These are phyloP conservation scores for Calliscelio sp. DNA, from an alignment of 2,888 invertebrate genomes.

Conservation along the genomic window DNA sequence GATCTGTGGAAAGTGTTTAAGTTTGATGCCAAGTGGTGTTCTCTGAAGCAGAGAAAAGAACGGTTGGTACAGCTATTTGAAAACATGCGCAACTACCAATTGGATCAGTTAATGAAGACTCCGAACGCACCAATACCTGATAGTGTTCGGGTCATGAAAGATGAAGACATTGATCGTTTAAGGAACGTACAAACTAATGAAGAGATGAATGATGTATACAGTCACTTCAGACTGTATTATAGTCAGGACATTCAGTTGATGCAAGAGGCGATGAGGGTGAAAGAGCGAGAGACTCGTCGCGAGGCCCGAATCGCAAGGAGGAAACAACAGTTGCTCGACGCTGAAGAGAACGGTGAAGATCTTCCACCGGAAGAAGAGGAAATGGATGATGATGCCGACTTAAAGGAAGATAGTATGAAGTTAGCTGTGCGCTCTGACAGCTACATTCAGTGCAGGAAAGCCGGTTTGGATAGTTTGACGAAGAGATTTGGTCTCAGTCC, in stretches of 20 bases:
- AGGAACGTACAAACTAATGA: constrained; percentile 93
- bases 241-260: constrained; percentile 93
- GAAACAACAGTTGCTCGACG: constrained; percentile 87
- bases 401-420: constrained; percentile 90
- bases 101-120: constrained; percentile 91
- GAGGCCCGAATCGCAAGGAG: constrained; percentile 87
- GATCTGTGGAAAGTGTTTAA: constrained; percentile 99
- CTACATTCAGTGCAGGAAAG: constrained; percentile 94
- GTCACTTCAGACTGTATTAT: constrained; percentile 97
- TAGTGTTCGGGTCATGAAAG: constrained; percentile 92
- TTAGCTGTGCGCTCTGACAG: constrained; percentile 95
- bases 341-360: constrained; percentile 89
- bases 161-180: constrained; percentile 94
- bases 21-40: constrained; percentile 98
- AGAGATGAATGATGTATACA: constrained; percentile 96
- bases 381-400: constrained; percentile 85
- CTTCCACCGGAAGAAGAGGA: constrained; percentile 87
- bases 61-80: constrained; percentile 93
- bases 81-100: constrained; percentile 96
- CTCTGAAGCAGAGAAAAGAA: constrained; percentile 93
- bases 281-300: constrained; percentile 89
- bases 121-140: constrained; percentile 95
- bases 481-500: constrained; percentile 97
- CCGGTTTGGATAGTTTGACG: constrained; percentile 94
- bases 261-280: constrained; percentile 91